A percentile compares a stretch with the other conserved stretches of the same genome.
Evolutionary conservation across 2,113 vertebrate species (phyloP).

Genomic region (Siniperca knerii): DNA sequence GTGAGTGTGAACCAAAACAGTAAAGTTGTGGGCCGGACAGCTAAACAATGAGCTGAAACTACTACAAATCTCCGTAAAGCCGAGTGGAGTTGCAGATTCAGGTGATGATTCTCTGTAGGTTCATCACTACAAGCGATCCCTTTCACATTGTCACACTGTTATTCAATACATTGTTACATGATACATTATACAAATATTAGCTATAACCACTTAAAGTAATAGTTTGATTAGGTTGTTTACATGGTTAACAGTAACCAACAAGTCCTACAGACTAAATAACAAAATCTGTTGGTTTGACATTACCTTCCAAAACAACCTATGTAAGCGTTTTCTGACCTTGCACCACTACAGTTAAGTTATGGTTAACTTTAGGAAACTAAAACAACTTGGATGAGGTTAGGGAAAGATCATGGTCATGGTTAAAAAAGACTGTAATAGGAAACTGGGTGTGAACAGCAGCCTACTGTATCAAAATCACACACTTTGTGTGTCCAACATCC

Average conservation of each 20-base stretch:
- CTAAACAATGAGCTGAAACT: not conserved
- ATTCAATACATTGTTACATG: no score
- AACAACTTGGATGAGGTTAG: no score
- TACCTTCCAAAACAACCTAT: no score
- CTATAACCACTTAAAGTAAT: no score
- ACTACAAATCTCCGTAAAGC: not conserved
- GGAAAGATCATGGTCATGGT: not conserved
- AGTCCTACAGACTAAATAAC: not conserved
- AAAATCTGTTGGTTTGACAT: not conserved
- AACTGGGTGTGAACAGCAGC: not conserved
- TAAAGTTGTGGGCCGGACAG: not conserved
- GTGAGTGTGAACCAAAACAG: no score
- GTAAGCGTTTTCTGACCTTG: no score
- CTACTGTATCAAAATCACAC: not conserved
- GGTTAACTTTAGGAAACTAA: no score
- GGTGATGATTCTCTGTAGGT: not conserved
- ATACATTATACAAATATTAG: no score
- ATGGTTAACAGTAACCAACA: no score
- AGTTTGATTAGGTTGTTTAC: no score
- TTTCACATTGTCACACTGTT: not conserved
- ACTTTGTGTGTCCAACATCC: not conserved
- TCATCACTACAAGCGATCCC: not conserved
- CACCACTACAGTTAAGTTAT: no score
- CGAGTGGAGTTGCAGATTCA: not conserved
- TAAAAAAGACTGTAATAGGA: not conserved